These are phyloP conservation scores for Tiliacea aurago DNA, from an alignment of 2,888 invertebrate species.

Conservation along the genomic window DNA sequence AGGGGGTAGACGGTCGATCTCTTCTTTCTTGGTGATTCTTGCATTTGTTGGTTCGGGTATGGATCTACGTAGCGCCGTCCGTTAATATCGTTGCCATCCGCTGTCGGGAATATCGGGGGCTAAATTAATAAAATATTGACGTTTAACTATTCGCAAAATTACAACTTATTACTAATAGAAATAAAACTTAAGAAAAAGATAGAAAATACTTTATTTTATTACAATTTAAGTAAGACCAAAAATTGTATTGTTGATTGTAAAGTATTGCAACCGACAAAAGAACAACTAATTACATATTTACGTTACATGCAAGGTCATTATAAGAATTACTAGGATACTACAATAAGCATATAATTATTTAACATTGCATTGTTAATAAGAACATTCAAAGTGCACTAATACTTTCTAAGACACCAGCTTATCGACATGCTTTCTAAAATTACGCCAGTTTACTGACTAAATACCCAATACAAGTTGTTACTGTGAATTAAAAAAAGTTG, in stretches of 20 bases:
- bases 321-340: constrained; percentile 11
- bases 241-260: constrained; percentile 2
- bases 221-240: constrained; percentile 27
- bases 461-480: constrained; percentile 14
- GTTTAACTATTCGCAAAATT: constrained; percentile 63
- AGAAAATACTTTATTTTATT: constrained; percentile 46
- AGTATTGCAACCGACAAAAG: constrained; percentile 23
- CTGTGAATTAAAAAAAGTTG: constrained; percentile 5
- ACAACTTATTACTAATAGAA: constrained; percentile 39
- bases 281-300: constrained; percentile 11
- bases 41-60: constrained; percentile 86
- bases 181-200: constrained; percentile 46
- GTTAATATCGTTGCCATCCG: constrained; percentile 87
- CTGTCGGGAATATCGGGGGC: constrained; percentile 87
- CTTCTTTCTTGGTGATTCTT: constrained; percentile 86
- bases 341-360: constrained; percentile 19
- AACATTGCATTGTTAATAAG: constrained; percentile 20
- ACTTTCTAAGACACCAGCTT: constrained; percentile 9
- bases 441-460: background rate
- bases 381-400: constrained; percentile 8
- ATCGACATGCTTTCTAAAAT: constrained; percentile 19
- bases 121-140: constrained; percentile 82
- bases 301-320: constrained; percentile 22
- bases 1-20: constrained; percentile 81
- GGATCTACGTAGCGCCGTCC: constrained; percentile 86